Evolutionary conservation across 2,888 invertebrate species (phyloP), one percentile per base, ranked within the genome.

Genomic region (Drosophila longiperda): DNA sequence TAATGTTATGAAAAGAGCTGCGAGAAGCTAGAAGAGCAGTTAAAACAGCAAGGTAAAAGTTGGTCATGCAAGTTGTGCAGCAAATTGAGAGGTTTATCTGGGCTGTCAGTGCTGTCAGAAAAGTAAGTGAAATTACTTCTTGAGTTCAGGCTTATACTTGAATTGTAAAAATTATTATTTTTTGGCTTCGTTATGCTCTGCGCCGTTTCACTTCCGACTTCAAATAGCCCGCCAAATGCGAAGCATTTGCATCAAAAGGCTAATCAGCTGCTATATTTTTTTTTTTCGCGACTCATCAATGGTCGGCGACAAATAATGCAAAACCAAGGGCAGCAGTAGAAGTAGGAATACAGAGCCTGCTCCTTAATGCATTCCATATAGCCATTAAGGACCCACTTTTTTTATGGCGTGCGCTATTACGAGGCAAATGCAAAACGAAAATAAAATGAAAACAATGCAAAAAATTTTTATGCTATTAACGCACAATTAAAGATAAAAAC

Each of bases 401-500:
- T 80, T 85, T 72, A 76, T 73, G 76, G 48, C 71, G 49, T 38
- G 42, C 62, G 45, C 78, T 75, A 78, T 78, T 75, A 71, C 75
- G 67, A 50, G 61, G 45, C 48, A 38, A 17, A 40, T 4, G 64
- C 45, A 26, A 59, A 48, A 9, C 1, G 26, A 12, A 34, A 34
- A 33, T 15, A n/a, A 42, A 59, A 60, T 63, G 67, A 80, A 73
- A 73, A 75, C 78, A 75, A 75, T 75, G 67, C 64, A 62, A 59
- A 74, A 81, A 87, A 87, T 85, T 83, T 87, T 85, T 85, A 83
- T 86, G 85, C 88, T 87, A 86, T 86, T 86, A 86, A 87, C 88
- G 85, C 86, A 85, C 85, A 86, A 86, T 87, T 86, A 87, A 87
- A 86, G 85, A 86, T 87, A 87, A 87, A 87, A 83, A 73, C 73